Base-by-base conservation (phyloP, 2,113 vertebrate genomes). In the Falco punctatus region DNA sequence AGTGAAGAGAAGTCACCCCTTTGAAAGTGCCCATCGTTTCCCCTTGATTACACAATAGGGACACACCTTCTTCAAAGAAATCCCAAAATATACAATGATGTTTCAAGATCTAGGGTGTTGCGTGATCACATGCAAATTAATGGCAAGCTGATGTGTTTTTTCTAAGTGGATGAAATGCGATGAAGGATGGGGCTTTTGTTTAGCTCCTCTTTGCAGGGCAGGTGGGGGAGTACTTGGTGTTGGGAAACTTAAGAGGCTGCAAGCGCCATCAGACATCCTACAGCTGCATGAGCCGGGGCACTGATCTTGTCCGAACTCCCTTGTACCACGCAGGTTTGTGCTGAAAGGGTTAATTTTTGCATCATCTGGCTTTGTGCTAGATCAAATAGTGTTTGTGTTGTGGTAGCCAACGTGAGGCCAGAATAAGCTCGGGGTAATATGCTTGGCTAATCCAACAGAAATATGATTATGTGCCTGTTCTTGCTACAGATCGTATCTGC, bases 321-420 rank as follows among this genome's bases (percentile, higher is more conserved):
- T 30, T 24, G n/a, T 71, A 73, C 59, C 48, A 35, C 1, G 0
- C 44, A 22, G 28, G 20, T 69, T 66, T 69, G 77, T 85, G 52
- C 65, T 57, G 66, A 79, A 85, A 15, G 92, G 48, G 94, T 95
- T 95, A 92, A 89, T 81, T 75, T 75, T 64, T 87, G 35, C 46
- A 52, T 91, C 81, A 80, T 94, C 93, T 97, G 95, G 84, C 91
- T 85, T 72, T 69, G 19, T 75, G 84, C 91, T 96, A 72, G 61
- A 79, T 94, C 93, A 91, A 82, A 89, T 92, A 91, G 57, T 89
- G 81, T 85, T 95, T 89, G 73, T 59, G 11, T 85, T 84, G 78
- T 81, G 78, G 89, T 92, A 69, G 81, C 81, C 81, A 96, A 59
- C 32, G 6, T 5, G 35, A 74, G 52, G 54, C 42, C 77, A 65